A percentile compares a stretch with the other conserved stretches of the same genome.
phyloP scores from a whole-genome alignment of 2,888 invertebrate species.

The Xanthorhoe designata region DNA sequence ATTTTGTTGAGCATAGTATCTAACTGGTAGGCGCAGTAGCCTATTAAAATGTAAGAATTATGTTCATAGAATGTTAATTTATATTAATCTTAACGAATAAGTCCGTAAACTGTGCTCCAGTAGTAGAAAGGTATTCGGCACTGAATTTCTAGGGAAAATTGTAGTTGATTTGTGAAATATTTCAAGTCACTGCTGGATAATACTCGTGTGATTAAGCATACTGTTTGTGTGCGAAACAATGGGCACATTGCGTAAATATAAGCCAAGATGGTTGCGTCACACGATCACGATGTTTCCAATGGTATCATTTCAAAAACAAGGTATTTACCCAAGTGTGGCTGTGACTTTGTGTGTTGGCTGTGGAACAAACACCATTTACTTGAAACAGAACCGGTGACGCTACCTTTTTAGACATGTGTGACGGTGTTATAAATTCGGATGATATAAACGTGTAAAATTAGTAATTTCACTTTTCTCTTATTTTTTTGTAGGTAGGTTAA shows the following conservation, averaged over 20 bases:
- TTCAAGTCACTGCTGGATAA: conserved; percentile 39
- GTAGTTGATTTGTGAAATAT: conserved; percentile 30
- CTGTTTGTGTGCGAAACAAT: conserved; percentile 55
- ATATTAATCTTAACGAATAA: not conserved
- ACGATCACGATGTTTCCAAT: conserved; percentile 62
- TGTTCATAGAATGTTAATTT: not conserved
- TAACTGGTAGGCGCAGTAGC: not conserved
- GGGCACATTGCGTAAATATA: conserved; percentile 55
- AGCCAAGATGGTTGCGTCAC: conserved; percentile 68
- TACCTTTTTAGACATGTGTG: conserved; percentile 2
- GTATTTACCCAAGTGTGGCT: conserved; percentile 77
- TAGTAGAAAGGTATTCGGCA: not conserved
- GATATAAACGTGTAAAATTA: no score
- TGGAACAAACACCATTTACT: conserved; percentile 42
- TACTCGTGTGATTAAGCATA: conserved; percentile 46
- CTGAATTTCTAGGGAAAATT: conserved; percentile 3
- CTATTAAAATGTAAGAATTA: not conserved
- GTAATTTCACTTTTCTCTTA: no score
- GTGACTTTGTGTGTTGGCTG: conserved; percentile 56
- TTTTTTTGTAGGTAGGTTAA: no score
- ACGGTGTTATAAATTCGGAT: no score
- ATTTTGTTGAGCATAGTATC: conserved; percentile 25
- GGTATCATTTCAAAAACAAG: conserved; percentile 75
- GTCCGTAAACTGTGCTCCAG: not conserved
- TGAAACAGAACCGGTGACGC: conserved; percentile 47